Conservation (phyloP, 2,888 invertebrate species). For the Phrixothrix hirtus region DNA sequence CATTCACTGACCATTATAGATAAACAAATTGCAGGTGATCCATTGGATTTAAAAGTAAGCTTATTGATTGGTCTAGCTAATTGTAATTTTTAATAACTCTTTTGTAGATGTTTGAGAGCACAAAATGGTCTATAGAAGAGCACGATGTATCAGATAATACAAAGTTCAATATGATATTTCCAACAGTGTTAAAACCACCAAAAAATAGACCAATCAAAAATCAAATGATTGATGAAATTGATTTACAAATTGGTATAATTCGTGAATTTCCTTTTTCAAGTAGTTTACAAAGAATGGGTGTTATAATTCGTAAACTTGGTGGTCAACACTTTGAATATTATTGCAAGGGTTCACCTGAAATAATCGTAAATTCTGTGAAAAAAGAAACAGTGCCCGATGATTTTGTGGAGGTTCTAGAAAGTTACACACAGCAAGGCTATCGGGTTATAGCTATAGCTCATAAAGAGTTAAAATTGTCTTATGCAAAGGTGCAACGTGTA, state of each 20-base stretch:
- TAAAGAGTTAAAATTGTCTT: constrained; percentile 69
- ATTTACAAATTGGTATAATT: constrained; percentile 73
- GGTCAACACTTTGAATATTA: constrained; percentile 51
- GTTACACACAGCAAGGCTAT: constrained; percentile 90
- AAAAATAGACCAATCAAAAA: constrained; percentile 36
- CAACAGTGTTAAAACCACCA: constrained; percentile 78
- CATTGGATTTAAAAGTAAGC: constrained; percentile 82
- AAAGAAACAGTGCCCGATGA: constrained; percentile 81
- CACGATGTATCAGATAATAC: constrained; percentile 80
- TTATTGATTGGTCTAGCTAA: background rate
- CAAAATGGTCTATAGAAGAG: constrained; percentile 89
- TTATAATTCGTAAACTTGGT: constrained; percentile 77
- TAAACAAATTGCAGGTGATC: constrained; percentile 87
- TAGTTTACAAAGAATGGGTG: constrained; percentile 86
- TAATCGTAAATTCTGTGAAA: constrained; percentile 76
- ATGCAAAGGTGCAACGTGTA: constrained; percentile 74
- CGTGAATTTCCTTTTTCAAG: constrained; percentile 80
- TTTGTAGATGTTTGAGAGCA: constrained; percentile 89
- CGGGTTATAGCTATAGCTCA: constrained; percentile 90
- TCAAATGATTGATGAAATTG: constrained; percentile 57
- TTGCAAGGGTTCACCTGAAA: constrained; percentile 84
- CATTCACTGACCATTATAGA: constrained; percentile 92
- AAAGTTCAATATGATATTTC: constrained; percentile 85
- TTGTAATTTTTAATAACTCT: constrained; percentile 4
- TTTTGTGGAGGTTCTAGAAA: constrained; percentile 74